Evolutionary conservation across 1,140 invertebrate species (phyloP).

Genomic region (Aradophagus sp.): DNA sequence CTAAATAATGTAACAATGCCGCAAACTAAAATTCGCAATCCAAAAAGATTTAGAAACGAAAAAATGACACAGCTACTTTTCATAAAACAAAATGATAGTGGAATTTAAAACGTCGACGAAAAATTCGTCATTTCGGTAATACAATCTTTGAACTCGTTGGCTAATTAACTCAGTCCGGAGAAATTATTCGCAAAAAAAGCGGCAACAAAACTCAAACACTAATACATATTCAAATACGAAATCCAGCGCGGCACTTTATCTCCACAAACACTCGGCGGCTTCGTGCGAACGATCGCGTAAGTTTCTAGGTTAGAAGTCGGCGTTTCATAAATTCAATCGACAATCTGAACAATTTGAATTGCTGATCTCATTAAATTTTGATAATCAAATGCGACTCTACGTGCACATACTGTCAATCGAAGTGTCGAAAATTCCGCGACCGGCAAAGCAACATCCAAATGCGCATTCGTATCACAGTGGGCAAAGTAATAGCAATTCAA

Average conservation of each 20-base stretch:
- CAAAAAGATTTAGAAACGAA: no score
- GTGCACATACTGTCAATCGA: conserved; percentile 14
- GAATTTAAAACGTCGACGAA: no score
- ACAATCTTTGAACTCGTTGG: no score
- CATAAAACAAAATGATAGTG: no score
- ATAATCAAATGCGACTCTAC: no score
- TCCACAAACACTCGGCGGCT: conserved; percentile 11
- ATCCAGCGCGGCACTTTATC: conserved; percentile 32
- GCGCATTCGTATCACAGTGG: no score
- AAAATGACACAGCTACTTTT: no score
- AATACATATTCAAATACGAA: conserved; percentile 17
- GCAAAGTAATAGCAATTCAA: no score
- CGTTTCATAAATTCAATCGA: conserved; percentile 37
- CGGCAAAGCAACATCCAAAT: not conserved
- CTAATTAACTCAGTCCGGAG: conserved; percentile 9
- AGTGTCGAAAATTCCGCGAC: not conserved
- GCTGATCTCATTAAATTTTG: conserved; percentile 34
- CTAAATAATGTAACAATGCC: no score
- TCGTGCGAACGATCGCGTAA: conserved; percentile 8
- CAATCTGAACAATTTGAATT: conserved; percentile 30
- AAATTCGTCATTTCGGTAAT: no score
- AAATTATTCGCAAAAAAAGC: conserved; percentile 5
- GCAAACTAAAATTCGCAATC: no score
- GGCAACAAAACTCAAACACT: conserved; percentile 15
- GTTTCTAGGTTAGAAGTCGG: conserved; percentile 35